Evolutionary conservation across 2,888 invertebrate species (phyloP), one percentile per base, ranked within the genome.

Genomic region (Didymodactylos carnosus): DNA sequence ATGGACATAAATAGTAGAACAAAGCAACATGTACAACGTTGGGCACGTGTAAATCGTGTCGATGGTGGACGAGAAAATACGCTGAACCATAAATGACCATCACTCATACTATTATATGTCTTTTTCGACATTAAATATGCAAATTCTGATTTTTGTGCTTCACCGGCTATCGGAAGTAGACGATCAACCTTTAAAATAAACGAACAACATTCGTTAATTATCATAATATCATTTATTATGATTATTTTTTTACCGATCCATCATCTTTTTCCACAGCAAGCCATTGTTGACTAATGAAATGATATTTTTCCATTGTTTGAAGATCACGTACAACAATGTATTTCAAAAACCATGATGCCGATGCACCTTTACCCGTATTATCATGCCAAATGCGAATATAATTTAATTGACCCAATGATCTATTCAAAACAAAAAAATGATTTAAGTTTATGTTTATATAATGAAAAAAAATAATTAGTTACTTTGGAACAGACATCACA

Each of bases 21-120:
- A 73, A 86, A 80, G 76, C 85, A 85, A 76, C 84, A 84, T n/a
- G 84, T 83, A 10, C 85, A 82, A 14, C 86, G 80, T 78, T 85
- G 84, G 14, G 81, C 76, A 77, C 79, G 53, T 0, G 85, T 84
- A 78, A 85, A 86, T 27, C 84, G 80, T 71, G 84, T 84, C 70
- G 82, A 80, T 0, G 84, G 83, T 7, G 86, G 85, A 29, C 86
- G 79, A 43, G 84, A 81, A 75, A 86, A 82, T 11, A 86, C 83
- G 1, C 85, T 85, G 78, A 86, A 85, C 86, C 86, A 86, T 62
- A 86, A 78, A 78, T 86, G 86, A 7, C 83, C 84, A 76, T 86
- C 86, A n/a, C 81, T 80, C 0, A 72, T 27, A 27, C 35, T 62
- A 29, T 72, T n/a, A n/a, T 72, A 69, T 23, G 70, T 25, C 39